Base-by-base conservation (phyloP, 2,797 vertebrate species). In the Clarias laeviceps region DNA sequence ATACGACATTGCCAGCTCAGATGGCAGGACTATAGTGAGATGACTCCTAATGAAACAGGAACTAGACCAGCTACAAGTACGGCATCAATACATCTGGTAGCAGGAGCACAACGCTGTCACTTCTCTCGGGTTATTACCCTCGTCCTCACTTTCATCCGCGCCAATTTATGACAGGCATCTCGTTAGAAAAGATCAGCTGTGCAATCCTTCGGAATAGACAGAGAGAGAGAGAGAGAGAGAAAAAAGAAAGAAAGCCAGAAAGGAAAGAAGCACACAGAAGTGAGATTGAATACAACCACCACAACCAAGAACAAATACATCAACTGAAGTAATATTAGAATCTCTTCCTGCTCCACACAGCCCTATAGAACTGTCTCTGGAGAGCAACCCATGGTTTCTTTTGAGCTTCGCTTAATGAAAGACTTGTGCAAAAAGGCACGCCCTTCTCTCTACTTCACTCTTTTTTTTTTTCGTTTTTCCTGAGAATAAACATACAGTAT, bases 341-440 rank as follows among this genome's bases (percentile, higher is more conserved):
- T 56, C 50, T 82, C 32, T 57, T 82, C 50, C 65, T 82, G 27
- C 65, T 69, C 62, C n/a, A 54, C 17, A 32, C 86, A 88, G 92
- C 84, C 76, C 66, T 59, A 50, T 73, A 20, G 40, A 62, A 56
- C 8, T 0, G 73, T 84, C 86, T 86, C 85, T 64, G 9, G 68
- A 84, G 88, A 85, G 34, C 76, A 29, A 45, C 59, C 54, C 50
- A 2, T 65, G 12, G 82, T 62, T 79, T 91, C 90, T 92, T 91
- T 90, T 91, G 89, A 89, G 92, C 90, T 93, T 91, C 90, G 89
- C 92, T 94, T 94, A 94, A 95, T 95, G 93, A 94, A 94, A 94
- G 90, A 92, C 92, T 92, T 91, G 91, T 93, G 93, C 88, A 92
- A 92, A 92, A 93, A 92, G 91, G 88, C 88, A 89, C 91, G 90